Percentiles rank a stretch among this genome's conserved stretches.
These are phyloP conservation scores for Triplophysa tibetana DNA, from an alignment of 2,113 vertebrate species.

Conservation along the genomic window DNA sequence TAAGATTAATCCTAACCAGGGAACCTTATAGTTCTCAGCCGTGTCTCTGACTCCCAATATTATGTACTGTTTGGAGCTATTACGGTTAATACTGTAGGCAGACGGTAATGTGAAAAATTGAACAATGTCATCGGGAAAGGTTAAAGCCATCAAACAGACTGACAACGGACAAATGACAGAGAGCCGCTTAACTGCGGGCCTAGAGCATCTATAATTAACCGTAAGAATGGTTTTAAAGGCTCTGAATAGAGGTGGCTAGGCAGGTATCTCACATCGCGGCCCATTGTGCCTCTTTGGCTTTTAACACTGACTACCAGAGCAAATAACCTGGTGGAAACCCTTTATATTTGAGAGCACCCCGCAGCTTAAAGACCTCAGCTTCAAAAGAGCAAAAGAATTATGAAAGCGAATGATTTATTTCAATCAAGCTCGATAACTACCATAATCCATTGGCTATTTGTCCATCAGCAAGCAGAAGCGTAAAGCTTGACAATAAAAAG, in stretches of 20 bases:
- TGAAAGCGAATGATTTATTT: slow-evolving; percentile 11
- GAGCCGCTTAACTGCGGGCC: slow-evolving; percentile 57
- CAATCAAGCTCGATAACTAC: not conserved
- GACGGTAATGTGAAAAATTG: slow-evolving; percentile 59
- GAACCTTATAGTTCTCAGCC: slow-evolving; percentile 49
- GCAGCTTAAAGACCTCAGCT: slow-evolving; percentile 22
- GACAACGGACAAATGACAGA: slow-evolving; percentile 63
- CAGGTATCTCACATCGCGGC: slow-evolving; percentile 50
- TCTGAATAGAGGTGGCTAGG: slow-evolving; percentile 44
- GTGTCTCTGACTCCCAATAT: slow-evolving; percentile 55
- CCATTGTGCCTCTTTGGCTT: slow-evolving; percentile 62
- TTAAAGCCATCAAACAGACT: slow-evolving; percentile 63
- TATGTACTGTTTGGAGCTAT: slow-evolving; percentile 64
- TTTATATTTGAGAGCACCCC: slow-evolving; percentile 42
- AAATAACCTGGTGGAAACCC: slow-evolving; percentile 41
- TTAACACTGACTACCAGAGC: slow-evolving; percentile 58
- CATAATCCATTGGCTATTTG: not conserved
- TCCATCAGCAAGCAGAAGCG: not conserved
- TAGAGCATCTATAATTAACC: slow-evolving; percentile 67
- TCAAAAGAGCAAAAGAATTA: not conserved
- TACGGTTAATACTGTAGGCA: slow-evolving; percentile 59
- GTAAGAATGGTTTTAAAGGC: slow-evolving; percentile 55
- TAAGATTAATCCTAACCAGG: slow-evolving; percentile 56
- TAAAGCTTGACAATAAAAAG: not conserved
- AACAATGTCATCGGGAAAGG: slow-evolving; percentile 68